Conservation (phyloP, 2,797 vertebrate species). For the Sebastes cheni region DNA sequence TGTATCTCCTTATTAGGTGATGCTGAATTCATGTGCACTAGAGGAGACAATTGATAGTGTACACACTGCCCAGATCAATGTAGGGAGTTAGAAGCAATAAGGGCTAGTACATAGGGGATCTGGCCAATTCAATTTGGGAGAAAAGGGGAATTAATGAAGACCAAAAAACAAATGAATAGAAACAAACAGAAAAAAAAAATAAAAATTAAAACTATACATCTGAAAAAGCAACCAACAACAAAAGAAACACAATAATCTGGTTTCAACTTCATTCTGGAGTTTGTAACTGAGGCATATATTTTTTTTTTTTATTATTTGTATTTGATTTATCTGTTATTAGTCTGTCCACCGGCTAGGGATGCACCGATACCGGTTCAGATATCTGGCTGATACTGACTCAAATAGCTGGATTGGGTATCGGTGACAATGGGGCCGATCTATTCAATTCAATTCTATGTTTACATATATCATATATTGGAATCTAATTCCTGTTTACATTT, state of each 20-base stretch:
- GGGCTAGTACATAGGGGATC: background rate
- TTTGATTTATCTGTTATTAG: background rate
- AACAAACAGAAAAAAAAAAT: background rate
- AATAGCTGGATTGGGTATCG: no score
- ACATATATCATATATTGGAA: no score
- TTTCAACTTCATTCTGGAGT: background rate
- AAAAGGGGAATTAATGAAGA: background rate
- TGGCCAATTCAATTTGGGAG: background rate
- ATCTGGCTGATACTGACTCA: no score
- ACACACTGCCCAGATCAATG: background rate
- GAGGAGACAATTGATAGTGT: background rate
- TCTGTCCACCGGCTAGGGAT: background rate
- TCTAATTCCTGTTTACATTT: no score
- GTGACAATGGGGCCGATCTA: no score
- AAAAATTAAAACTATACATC: background rate
- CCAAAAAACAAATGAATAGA: background rate
- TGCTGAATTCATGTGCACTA: background rate
- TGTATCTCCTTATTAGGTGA: background rate
- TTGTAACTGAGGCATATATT: background rate
- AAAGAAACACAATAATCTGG: background rate
- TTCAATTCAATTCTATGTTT: no score
- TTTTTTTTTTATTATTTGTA: no score
- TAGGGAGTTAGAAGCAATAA: background rate
- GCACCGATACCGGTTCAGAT: no score
- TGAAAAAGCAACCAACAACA: background rate